These are phyloP conservation scores for Apamea crenata DNA, from an alignment of 2,888 invertebrate genomes.

Conservation along the genomic window DNA sequence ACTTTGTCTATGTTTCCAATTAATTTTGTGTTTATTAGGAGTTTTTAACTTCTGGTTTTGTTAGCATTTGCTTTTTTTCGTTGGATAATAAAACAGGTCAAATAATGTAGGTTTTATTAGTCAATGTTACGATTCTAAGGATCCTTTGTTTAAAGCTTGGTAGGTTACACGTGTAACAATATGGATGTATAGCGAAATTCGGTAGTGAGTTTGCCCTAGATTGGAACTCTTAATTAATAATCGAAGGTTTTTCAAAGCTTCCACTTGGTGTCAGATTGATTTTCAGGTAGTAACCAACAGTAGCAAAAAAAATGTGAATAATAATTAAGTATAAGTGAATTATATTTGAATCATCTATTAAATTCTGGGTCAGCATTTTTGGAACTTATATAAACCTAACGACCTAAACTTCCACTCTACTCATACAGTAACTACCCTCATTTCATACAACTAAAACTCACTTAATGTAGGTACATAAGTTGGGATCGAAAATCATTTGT, in stretches of 20 bases:
- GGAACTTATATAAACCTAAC: slow-evolving; percentile 1
- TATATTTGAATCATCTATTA: background rate
- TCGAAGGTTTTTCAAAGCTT: background rate
- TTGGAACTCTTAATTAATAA: slow-evolving; percentile 1
- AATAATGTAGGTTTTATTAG: background rate
- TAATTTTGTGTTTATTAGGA: slow-evolving; percentile 39
- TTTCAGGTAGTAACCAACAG: background rate
- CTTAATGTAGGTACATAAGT: slow-evolving; percentile 22
- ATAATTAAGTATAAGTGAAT: background rate
- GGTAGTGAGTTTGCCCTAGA: too few species aligned
- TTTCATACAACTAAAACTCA: slow-evolving; percentile 29
- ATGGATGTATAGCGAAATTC: background rate
- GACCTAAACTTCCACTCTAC: background rate
- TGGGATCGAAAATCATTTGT: slow-evolving; percentile 37
- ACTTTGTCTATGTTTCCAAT: slow-evolving; percentile 39
- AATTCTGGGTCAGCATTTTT: background rate
- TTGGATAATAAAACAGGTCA: background rate
- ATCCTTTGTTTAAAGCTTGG: background rate
- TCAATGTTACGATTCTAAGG: too few species aligned
- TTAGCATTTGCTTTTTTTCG: slow-evolving; percentile 20
- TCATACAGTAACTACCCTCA: slow-evolving; percentile 19
- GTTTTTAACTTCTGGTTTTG: slow-evolving; percentile 23
- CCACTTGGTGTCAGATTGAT: background rate
- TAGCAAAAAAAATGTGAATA: background rate
- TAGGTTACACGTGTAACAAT: slow-evolving; percentile 1